Percentiles rank a stretch among this genome's conserved stretches.
Conservation (phyloP, 2,113 vertebrate genomes). For the Anolis sagrei region DNA sequence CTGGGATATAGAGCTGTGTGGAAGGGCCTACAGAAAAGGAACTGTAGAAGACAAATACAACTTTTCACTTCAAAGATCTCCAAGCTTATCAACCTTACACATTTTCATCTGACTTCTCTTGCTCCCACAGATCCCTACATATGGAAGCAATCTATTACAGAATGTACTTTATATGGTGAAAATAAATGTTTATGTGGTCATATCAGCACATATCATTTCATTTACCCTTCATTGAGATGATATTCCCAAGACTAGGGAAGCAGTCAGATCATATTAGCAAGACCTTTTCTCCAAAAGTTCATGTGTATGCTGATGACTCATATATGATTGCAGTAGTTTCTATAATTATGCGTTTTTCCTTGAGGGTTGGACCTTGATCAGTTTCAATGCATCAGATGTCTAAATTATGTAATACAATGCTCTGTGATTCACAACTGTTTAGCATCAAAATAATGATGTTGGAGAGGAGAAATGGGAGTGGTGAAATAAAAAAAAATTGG, state of each 20-base stretch:
- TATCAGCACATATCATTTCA: not conserved
- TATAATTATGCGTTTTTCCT: not conserved
- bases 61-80: no score
- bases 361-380: not conserved
- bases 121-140: not conserved
- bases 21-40: no score
- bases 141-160: not conserved
- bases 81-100: no score
- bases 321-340: not conserved
- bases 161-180: not conserved
- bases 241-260: not conserved
- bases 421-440: not conserved
- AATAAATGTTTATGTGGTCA: not conserved
- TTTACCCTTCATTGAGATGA: not conserved
- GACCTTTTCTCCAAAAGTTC: not conserved
- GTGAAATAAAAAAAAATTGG: constrained; percentile 38
- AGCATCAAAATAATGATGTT: not conserved
- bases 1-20: no score
- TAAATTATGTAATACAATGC: not conserved
- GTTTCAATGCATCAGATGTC: not conserved
- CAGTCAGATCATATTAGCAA: not conserved
- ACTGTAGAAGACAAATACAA: no score
- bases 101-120: not conserved
- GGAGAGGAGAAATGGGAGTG: constrained; percentile 34
- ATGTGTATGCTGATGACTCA: not conserved